Evolutionary conservation across 2,113 vertebrate species (phyloP), one percentile per base, ranked within the genome.

Genomic region (Prolemur simus): DNA sequence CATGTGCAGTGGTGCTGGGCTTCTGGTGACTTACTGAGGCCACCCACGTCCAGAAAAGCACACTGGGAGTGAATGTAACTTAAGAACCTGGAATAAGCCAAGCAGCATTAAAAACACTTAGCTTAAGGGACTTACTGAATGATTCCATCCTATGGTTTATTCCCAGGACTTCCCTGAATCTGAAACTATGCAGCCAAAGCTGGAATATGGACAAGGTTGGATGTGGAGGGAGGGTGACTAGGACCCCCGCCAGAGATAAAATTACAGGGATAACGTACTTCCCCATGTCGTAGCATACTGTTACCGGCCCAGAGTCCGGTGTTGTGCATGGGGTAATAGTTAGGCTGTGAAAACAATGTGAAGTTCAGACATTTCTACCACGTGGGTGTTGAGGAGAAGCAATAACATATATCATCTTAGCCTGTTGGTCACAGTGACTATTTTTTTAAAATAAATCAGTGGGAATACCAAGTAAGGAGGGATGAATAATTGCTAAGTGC

Each of bases 1-100:
- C 4, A 5, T 76, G 45, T 80, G 52, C 39, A 58, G 66, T 27
- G 2, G 69, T 81, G 60, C 52, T 88, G 68, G 64, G 11, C 37
- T 23, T 58, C 85, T 29, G 78, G 73, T 77, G 64, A 92, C 95
- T 81, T 87, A 71, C 69, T 45, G 23, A 73, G 97, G 95, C 97
- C 97, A 98, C 98, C 97, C 98, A 97, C 80, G 1, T 86, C 89
- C 95, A 95, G 91, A 94, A 94, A 94, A 97, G 69, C 97, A 93
- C 87, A 93, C 56, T 14, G 6, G 87, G 89, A 93, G 69, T 45
- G 91, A 81, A 20, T 96, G 95, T 97, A 97, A 97, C 39, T 85
- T 95, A 95, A 98, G 95, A 98, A 95, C 63, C 73, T 71, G 89
- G 66, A 92, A 92, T 87, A 91, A 98, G 93, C 87, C 89, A 84